Conservation (phyloP, 2,113 vertebrate genomes). For the Neolamprologus variostigma region DNA sequence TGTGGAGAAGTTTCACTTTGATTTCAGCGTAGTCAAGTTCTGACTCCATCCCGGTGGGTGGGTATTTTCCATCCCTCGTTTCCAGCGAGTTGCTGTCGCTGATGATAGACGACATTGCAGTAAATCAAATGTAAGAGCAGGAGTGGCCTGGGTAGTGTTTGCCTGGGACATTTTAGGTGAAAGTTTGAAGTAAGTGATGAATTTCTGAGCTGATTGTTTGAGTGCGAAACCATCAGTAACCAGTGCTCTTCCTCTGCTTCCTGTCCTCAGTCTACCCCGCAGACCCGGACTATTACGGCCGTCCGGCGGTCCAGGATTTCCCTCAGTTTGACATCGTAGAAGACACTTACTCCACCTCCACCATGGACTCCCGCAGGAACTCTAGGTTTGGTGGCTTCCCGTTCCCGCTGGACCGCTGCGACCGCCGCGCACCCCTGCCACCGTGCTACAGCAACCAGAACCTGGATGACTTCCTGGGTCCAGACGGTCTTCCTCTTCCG, state of each 20-base stretch:
- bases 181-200: neutral
- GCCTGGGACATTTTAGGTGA: neutral
- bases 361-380: slow-evolving; percentile 66
- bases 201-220: neutral
- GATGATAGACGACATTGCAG: neutral
- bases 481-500: slow-evolving; percentile 68
- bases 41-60: neutral
- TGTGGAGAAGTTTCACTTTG: neutral
- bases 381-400: slow-evolving; percentile 89
- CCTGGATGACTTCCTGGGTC: slow-evolving; percentile 87
- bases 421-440: slow-evolving; percentile 89
- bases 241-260: neutral
- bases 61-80: neutral
- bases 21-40: neutral
- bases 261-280: slow-evolving; percentile 73
- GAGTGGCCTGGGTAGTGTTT: neutral
- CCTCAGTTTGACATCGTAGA: slow-evolving; percentile 82
- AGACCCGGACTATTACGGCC: slow-evolving; percentile 83
- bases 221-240: neutral
- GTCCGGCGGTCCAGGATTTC: slow-evolving; percentile 76
- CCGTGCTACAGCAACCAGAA: slow-evolving; percentile 93
- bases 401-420: slow-evolving; percentile 84
- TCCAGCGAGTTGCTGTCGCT: neutral
- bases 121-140: neutral
- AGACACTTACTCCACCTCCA: slow-evolving; percentile 59